These are phyloP conservation scores for Tauraco erythrolophus DNA, from an alignment of 2,113 vertebrate genomes.

Conservation along the genomic window DNA sequence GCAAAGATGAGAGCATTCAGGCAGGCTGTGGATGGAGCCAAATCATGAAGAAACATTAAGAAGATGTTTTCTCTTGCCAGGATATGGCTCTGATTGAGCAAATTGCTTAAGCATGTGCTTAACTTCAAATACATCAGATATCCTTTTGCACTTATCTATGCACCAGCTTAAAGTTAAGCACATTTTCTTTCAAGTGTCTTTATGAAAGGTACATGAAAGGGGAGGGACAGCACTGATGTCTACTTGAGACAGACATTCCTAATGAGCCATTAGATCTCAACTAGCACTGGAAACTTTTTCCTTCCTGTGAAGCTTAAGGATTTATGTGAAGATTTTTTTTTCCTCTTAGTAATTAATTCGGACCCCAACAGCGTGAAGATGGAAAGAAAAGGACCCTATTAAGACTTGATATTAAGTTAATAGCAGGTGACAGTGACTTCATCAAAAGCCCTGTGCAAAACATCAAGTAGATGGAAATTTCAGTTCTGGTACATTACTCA, in stretches of 20 bases:
- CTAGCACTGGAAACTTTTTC: conserved; percentile 58
- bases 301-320: conserved; percentile 71
- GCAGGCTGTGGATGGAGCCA: not conserved
- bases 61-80: not conserved
- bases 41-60: not conserved
- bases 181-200: conserved; percentile 4
- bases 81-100: not conserved
- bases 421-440: conserved; percentile 86
- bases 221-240: not conserved
- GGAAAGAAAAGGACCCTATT: conserved; percentile 82
- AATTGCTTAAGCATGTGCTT: conserved; percentile 49
- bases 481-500: conserved; percentile 86
- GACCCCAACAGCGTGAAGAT: conserved; percentile 81
- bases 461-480: conserved; percentile 84
- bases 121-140: not conserved
- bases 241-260: conserved; percentile 26
- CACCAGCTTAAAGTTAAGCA: conserved; percentile 38
- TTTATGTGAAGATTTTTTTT: conserved; percentile 76
- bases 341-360: conserved; percentile 79
- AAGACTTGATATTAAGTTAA: conserved; percentile 86
- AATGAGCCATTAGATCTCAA: conserved; percentile 54
- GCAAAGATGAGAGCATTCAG: conserved; percentile 28
- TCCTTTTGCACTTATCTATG: not conserved
- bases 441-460: conserved; percentile 81
- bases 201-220: conserved; percentile 25